Evolutionary conservation across 2,888 invertebrate genomes (phyloP), one percentile per base, ranked within the genome.

Genomic region (Cataglyphis rosenhaueri): DNA sequence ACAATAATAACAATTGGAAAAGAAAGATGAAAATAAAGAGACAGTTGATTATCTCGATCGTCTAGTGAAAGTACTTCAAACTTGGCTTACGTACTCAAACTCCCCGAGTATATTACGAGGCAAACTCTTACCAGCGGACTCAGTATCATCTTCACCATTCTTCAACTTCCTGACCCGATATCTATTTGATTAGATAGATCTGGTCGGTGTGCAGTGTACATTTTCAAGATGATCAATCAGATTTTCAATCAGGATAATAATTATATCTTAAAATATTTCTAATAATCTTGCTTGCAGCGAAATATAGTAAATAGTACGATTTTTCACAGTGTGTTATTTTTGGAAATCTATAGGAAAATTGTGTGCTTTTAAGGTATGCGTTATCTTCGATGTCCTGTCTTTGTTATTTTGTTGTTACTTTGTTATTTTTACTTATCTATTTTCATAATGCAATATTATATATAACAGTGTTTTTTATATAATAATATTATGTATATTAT

Each of bases 131-230:
- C 88, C 83, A 87, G 86, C 87, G 86, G 88, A 86, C 91, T 92
- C 92, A 93, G 93, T 93, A 93, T 91, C 93, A 92, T 93, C 93
- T 91, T 93, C 90, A 90, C 90, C 91, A 90, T 89, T 90, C 91
- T 88, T 89, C 89, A 86, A 88, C 82, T 89, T 88, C 87, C 79
- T 76, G 25, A 75, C 41, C 55, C 66, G 62, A 32, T 48, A 10
- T 66, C 55, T 32, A 41, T 3, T 18, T 57, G 10, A 12, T 59
- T 18, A 12, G 41, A 59, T n/a, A 61, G n/a, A 35, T 10, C 21
- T 25, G 38, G 1, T n/a, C n/a, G 52, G 4, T 35, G n/a, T 25
- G n/a, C 9, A 3, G 25, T 52, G 55, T 38, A 38, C 38, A 12
- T 48, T 62, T 35, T 15, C 25, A 25, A 25, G 25, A 25, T 25